Conservation (phyloP, 2,888 invertebrate species). For the Acronicta leporina region DNA sequence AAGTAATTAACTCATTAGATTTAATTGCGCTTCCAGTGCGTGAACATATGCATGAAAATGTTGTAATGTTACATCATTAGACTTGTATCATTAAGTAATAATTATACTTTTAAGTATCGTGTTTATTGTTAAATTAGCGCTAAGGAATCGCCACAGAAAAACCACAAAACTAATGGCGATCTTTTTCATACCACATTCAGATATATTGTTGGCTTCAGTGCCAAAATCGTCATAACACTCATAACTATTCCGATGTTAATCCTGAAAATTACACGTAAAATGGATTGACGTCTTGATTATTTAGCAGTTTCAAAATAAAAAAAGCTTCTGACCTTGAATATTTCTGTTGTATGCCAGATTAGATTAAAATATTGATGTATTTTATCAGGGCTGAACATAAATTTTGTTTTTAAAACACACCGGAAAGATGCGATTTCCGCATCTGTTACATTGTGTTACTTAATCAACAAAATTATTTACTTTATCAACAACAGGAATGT, state of each 20-base stretch:
- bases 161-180: conserved; percentile 30
- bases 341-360: not conserved
- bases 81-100: conserved; percentile 19
- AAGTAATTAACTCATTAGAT: conserved; percentile 44
- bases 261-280: not conserved
- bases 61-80: conserved; percentile 24
- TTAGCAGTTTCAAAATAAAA: not conserved
- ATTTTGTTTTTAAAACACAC: not conserved
- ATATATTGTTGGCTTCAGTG: conserved; percentile 26
- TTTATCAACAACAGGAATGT: no score
- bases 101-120: conserved; percentile 9
- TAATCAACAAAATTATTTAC: no score
- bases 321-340: no score
- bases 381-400: not conserved
- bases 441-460: no score
- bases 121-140: conserved; percentile 11
- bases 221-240: conserved; percentile 32
- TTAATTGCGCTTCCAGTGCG: conserved; percentile 33
- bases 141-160: conserved; percentile 9
- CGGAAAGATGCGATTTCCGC: no score
- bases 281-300: not conserved
- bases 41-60: conserved; percentile 18
- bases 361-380: not conserved
- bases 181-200: conserved; percentile 15
- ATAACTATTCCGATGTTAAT: conserved; percentile 20